Base-by-base conservation (phyloP, 2,797 vertebrate genomes). In the Myoxocephalus aenaeus region DNA sequence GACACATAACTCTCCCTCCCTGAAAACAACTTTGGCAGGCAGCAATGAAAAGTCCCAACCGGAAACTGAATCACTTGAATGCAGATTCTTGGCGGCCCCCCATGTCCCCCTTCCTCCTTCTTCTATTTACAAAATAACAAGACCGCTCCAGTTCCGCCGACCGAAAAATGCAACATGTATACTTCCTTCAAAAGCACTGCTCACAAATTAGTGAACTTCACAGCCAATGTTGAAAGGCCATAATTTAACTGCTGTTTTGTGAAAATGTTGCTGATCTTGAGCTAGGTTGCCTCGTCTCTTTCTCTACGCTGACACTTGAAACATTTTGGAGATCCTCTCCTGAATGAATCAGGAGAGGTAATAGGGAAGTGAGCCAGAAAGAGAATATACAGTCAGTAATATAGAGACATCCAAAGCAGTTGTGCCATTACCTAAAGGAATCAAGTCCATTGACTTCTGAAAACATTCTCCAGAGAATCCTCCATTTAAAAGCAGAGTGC, bases 11-110 rank as follows among this genome's bases (percentile, higher is more conserved):
- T 81, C 81, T 83, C 58, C 61, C 66, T 75, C 44, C 2, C 71
- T 85, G 59, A 90, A 90, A 92, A 89, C 86, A 89, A 83, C 82
- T 81, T 85, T 89, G 89, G 82, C 90, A 90, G 78, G 79, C 80
- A 81, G 77, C 27, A 5, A 73, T 85, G 75, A 82, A 84, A 87
- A 90, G 73, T 79, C 46, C 78, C 38, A 82, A 87, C 82, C 2
- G 20, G 77, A 88, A 87, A 84, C 75, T 48, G 53, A 89, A 82
- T 89, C 75, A 77, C 79, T 79, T 65, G 82, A 82, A 86, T 63
- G 73, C 68, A 83, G 77, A 88, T 84, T 85, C 51, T 79, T 57
- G 38, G 76, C 74, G n/a, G 25, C 63, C 2, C 29, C 15, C 12
- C 36, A 4, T 36, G 0, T 11, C 20, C 8, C 27, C 12, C 11